Evolutionary conservation across 2,888 invertebrate genomes (phyloP).

Genomic region (Proisotoma minuta): DNA sequence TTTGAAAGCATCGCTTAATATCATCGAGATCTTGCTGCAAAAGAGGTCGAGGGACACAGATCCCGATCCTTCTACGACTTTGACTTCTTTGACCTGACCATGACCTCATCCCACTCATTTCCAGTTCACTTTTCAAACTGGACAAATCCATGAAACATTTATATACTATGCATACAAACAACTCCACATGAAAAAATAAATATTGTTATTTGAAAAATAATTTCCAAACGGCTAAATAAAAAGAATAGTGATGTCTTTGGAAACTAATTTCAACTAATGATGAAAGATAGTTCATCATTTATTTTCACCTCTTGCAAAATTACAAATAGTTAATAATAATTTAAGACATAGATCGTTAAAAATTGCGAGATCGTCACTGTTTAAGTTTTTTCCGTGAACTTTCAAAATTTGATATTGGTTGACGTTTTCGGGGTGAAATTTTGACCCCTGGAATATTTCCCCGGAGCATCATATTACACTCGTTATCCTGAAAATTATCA

Average conservation of each 20-base stretch:
- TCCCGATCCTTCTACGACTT: background rate
- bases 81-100: background rate
- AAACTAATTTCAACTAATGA: no score
- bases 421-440: background rate
- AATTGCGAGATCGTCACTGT: no score
- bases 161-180: no score
- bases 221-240: no score
- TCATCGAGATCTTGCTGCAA: background rate
- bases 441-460: conserved; percentile 10
- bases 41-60: background rate
- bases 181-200: no score
- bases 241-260: no score
- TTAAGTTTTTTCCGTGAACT: no score
- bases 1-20: background rate
- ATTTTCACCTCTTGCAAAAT: no score
- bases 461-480: background rate
- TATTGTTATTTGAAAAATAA: no score
- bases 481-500: background rate
- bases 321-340: no score
- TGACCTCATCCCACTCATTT: background rate
- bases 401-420: background rate
- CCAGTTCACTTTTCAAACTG: background rate
- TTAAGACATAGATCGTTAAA: no score
- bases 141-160: conserved; percentile 9
- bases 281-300: no score